Base-by-base conservation (phyloP, 2,888 invertebrate species). In the Tanytarsus gracilentus region DNA sequence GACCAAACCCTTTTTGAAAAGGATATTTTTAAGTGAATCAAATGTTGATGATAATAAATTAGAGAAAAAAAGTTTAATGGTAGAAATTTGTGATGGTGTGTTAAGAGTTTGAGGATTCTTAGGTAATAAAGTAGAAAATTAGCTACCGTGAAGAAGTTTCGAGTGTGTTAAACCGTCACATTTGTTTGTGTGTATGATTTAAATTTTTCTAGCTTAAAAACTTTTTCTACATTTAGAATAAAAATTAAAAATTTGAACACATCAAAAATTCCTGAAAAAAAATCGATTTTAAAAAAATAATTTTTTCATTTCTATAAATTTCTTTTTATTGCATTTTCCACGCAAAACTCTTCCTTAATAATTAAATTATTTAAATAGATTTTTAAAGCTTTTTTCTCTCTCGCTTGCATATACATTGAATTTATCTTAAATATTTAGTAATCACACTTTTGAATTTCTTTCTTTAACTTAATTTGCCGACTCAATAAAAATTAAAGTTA, bases 381-480 rank as follows among this genome's bases (percentile, higher is more conserved):
- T 36, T 36, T 50, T 53, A 53, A 53, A 53, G 53, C 53, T 53
- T 53, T 53, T 36, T 16, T 11, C 9, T n/a, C n/a, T 25, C 16
- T 50, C 27, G 25, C 27, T 50, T 50, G 8, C 21, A 27, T 27
- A 25, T 50, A n/a, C 23, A 53, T 53, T 53, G 33, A 36, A 53
- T n/a, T n/a, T n/a, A n/a, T n/a, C n/a, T n/a, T n/a, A n/a, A n/a
- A n/a, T n/a, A n/a, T n/a, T n/a, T n/a, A n/a, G n/a, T n/a, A n/a
- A n/a, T 53, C 53, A 53, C 53, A 33, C 25, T 14, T 23, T 51
- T 49, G 5, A 18, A 26, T 51, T 30, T 16, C 29, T 21, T 11
- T 9, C 3, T 48, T 40, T 4, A 9, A 16, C 14, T 48, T 4
- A 21, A 16, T 7, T 23, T n/a, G 48, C 23, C 48, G n/a, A n/a